Conservation (phyloP, 2,113 vertebrate species). For the Stictonetta naevosa region DNA sequence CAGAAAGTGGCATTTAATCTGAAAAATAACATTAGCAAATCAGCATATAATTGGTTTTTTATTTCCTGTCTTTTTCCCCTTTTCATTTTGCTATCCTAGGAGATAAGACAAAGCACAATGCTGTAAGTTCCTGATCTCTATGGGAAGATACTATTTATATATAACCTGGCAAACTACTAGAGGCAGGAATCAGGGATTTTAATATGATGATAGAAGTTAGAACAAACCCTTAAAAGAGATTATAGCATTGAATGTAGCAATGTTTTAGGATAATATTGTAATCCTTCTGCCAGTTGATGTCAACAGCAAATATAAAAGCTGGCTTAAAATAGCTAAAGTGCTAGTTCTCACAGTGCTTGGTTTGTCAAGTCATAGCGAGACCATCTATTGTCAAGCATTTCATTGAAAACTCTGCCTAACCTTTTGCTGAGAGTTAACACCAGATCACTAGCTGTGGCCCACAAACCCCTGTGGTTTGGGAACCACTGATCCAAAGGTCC, state of each 20-base stretch:
- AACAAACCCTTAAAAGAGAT: neutral
- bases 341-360: neutral
- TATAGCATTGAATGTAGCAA: neutral
- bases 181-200: neutral
- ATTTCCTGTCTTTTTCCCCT: conserved; percentile 44
- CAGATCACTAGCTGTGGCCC: rapidly evolving
- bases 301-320: neutral
- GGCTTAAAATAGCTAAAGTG: neutral
- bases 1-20: conserved; percentile 82
- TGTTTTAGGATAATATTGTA: neutral
- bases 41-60: conserved; percentile 79
- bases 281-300: neutral
- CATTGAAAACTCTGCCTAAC: neutral
- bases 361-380: neutral
- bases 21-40: conserved; percentile 82
- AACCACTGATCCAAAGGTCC: neutral
- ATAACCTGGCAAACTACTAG: neutral
- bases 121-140: conserved; percentile 27
- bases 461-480: neutral
- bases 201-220: neutral
- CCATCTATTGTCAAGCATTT: neutral
- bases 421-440: neutral
- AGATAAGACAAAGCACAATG: conserved; percentile 45
- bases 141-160: neutral
- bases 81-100: conserved; percentile 33